Evolutionary conservation across 2,888 invertebrate species (phyloP).

Genomic region (Amblyjoppa proteus): DNA sequence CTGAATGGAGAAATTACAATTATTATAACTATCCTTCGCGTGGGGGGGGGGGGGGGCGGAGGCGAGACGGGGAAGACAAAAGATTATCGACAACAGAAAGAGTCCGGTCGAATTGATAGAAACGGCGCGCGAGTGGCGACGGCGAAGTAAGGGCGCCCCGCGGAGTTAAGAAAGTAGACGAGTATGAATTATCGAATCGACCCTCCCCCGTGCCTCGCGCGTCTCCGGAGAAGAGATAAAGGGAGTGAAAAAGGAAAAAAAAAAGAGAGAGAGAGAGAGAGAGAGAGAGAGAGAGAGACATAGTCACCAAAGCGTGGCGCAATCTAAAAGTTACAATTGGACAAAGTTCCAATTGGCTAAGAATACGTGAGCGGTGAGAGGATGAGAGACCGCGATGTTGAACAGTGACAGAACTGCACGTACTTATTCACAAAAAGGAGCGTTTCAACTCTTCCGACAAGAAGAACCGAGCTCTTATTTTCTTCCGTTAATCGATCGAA

Average conservation of each 20-base stretch:
- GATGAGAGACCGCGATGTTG: conserved; percentile 53
- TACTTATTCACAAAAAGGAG: conserved; percentile 15
- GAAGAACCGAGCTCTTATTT: background rate
- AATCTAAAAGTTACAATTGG: conserved; percentile 72
- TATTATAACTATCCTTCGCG: conserved; percentile 19
- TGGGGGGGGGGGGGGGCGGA: background rate
- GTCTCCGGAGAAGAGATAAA: conserved; percentile 24
- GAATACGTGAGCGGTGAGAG: conserved; percentile 71
- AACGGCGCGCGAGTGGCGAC: background rate
- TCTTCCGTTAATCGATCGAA: background rate
- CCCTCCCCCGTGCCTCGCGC: conserved; percentile 23
- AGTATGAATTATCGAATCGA: conserved; percentile 47
- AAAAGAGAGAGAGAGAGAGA: background rate
- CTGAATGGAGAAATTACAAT: conserved; percentile 19
- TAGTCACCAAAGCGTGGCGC: conserved; percentile 51
- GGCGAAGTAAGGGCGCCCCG: background rate
- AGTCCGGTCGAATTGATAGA: conserved; percentile 5
- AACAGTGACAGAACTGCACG: conserved; percentile 40
- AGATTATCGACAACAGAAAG: conserved; percentile 32
- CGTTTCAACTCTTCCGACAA: background rate
- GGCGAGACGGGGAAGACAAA: conserved; percentile 1
- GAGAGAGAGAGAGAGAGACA: background rate
- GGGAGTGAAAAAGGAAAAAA: background rate
- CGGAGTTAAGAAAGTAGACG: conserved; percentile 16
- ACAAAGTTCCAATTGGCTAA: conserved; percentile 71